Conservation (phyloP, 1,140 invertebrate species). For the Drosophila guanche region DNA sequence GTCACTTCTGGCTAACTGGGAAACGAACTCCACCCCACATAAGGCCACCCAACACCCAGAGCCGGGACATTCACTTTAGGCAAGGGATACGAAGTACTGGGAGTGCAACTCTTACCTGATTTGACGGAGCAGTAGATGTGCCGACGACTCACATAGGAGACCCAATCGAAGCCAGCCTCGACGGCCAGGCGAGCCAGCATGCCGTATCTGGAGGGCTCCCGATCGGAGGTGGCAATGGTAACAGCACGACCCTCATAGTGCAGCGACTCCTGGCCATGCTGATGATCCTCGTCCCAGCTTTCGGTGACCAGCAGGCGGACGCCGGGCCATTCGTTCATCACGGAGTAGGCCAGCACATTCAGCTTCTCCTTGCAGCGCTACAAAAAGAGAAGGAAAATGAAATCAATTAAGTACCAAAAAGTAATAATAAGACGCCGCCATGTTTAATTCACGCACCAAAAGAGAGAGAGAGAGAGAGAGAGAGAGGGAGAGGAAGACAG, state of each 20-base stretch:
- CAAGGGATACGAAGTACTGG: background rate
- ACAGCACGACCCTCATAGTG: constrained; percentile 98
- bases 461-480: constrained; percentile 22
- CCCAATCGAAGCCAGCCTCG: constrained; percentile 99
- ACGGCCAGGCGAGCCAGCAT: constrained; percentile 98
- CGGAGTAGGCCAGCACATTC: constrained; percentile 96
- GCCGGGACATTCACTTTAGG: background rate
- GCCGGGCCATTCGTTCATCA: constrained; percentile 99
- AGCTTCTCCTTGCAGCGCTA: constrained; percentile 98
- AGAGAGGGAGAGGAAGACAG: constrained; percentile 11
- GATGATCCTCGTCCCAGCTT: constrained; percentile 95
- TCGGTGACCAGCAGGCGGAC: constrained; percentile 96
- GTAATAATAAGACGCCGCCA: constrained; percentile 64
- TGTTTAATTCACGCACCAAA: constrained; percentile 58
- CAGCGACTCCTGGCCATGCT: constrained; percentile 91
- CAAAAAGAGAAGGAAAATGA: constrained; percentile 39
- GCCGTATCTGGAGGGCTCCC: constrained; percentile 95
- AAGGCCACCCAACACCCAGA: constrained; percentile 19
- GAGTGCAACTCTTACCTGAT: constrained; percentile 90
- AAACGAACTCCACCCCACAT: constrained; percentile 9
- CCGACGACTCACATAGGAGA: constrained; percentile 96
- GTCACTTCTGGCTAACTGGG: constrained; percentile 78
- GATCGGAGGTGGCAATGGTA: constrained; percentile 96
- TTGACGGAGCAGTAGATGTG: constrained; percentile 99
- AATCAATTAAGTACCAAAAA: constrained; percentile 63